These are phyloP conservation scores for Drosophila bocki DNA, from an alignment of 1,140 invertebrate species.

Conservation along the genomic window DNA sequence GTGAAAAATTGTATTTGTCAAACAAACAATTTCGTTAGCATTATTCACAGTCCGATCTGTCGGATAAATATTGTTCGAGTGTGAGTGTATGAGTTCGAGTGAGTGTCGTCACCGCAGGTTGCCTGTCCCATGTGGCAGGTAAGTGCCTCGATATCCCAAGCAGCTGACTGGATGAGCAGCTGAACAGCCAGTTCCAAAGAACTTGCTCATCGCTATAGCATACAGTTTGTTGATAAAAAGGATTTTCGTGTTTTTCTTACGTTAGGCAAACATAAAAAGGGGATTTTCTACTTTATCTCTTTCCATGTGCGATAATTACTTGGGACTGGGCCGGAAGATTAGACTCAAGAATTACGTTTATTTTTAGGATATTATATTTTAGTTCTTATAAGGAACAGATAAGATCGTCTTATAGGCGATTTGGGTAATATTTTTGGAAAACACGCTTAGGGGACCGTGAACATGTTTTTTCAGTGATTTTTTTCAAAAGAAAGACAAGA, in stretches of 20 bases:
- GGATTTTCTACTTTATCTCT: neutral
- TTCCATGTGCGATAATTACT: neutral
- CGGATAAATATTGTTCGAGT: slow-evolving; percentile 44
- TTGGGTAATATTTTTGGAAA: no score
- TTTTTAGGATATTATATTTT: neutral
- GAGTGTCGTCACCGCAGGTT: slow-evolving; percentile 35
- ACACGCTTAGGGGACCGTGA: neutral
- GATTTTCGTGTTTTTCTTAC: slow-evolving; percentile 67
- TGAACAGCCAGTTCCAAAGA: slow-evolving; percentile 23
- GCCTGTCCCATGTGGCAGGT: slow-evolving; percentile 44
- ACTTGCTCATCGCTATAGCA: slow-evolving; percentile 24
- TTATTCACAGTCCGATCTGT: slow-evolving; percentile 43
- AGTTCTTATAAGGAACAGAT: no score
- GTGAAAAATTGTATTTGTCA: slow-evolving; percentile 71
- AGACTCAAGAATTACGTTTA: no score
- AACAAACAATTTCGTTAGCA: slow-evolving; percentile 70
- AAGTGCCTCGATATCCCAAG: slow-evolving; percentile 6
- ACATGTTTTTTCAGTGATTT: neutral
- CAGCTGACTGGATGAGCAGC: slow-evolving; percentile 33
- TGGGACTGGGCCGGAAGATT: neutral
- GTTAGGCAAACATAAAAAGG: slow-evolving; percentile 40
- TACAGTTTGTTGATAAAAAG: slow-evolving; percentile 57
- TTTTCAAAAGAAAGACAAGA: neutral
- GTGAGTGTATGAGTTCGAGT: slow-evolving; percentile 16
- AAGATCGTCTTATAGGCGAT: no score